These are phyloP conservation scores for Nomia melanderi DNA, from an alignment of 1,140 invertebrate species.

Conservation along the genomic window DNA sequence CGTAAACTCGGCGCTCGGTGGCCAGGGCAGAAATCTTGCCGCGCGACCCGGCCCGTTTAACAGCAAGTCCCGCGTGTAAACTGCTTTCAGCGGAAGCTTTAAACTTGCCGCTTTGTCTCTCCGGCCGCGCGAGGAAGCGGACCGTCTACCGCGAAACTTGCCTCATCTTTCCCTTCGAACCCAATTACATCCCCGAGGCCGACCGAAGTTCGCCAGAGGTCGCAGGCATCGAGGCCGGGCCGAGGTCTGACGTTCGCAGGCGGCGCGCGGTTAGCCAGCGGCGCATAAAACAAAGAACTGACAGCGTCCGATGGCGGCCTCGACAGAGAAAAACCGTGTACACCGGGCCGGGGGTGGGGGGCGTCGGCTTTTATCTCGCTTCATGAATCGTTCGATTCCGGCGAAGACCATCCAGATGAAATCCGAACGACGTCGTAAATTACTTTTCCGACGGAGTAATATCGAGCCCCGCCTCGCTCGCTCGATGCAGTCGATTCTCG, in stretches of 20 bases:
- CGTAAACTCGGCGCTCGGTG: not conserved
- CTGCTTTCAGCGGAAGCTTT: conserved; percentile 40
- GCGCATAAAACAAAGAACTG: not conserved
- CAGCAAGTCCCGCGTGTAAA: conserved; percentile 23
- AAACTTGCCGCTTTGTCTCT: conserved; percentile 42
- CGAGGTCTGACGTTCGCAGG: too few species aligned
- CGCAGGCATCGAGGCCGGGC: too few species aligned
- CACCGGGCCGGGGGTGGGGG: too few species aligned
- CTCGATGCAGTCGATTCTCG: conserved; percentile 13
- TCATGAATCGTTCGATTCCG: conserved; percentile 29
- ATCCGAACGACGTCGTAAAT: conserved; percentile 39
- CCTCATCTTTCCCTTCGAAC: conserved; percentile 30
- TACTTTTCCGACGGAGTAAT: conserved; percentile 40
- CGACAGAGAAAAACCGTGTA: not conserved
- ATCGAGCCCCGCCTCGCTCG: conserved; percentile 8
- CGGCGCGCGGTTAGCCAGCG: not conserved
- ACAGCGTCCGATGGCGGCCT: not conserved
- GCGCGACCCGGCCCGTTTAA: conserved; percentile 13
- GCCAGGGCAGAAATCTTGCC: not conserved
- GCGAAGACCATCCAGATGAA: conserved; percentile 34
- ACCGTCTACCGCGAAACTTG: conserved; percentile 26
- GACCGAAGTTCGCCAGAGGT: too few species aligned
- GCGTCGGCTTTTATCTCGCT: conserved; percentile 36
- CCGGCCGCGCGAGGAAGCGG: not conserved
- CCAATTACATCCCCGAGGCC: conserved; percentile 22